Percentiles rank a stretch among this genome's conserved stretches.
Evolutionary conservation across 2,113 vertebrate genomes (phyloP).

Genomic region (Okapia johnstoni): DNA sequence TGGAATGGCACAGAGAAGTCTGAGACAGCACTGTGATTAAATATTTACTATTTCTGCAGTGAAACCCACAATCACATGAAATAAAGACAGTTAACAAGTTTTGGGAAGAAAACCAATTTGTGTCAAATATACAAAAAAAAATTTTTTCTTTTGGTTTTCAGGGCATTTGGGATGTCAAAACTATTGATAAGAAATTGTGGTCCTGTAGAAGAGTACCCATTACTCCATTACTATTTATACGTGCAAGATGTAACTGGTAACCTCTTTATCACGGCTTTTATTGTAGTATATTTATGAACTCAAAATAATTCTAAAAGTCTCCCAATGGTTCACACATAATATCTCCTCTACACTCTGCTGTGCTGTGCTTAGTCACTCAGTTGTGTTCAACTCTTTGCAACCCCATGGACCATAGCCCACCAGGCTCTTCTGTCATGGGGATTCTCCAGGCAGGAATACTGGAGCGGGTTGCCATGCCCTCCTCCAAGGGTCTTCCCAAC

Average conservation of each 20-base stretch:
- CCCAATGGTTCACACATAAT: not conserved
- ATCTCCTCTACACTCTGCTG: not conserved
- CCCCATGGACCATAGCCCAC: not conserved
- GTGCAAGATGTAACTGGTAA: not conserved
- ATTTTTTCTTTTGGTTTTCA: not conserved
- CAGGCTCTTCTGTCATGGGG: not conserved
- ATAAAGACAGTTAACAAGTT: not conserved
- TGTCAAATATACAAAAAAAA: not conserved
- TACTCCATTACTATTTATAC: not conserved
- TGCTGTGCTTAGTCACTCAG: not conserved
- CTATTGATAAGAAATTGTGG: not conserved
- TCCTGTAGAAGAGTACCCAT: not conserved
- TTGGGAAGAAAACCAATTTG: not conserved
- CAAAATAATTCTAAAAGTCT: conserved; percentile 21
- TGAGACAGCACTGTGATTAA: not conserved
- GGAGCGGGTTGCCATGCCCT: not conserved
- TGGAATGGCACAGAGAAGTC: not conserved
- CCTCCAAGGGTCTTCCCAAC: not conserved
- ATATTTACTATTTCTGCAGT: not conserved
- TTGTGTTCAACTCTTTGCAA: not conserved
- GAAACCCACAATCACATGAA: conserved; percentile 18
- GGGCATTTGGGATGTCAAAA: not conserved
- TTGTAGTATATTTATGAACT: not conserved
- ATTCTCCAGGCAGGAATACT: not conserved
- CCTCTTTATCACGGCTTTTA: not conserved